Base-by-base conservation (phyloP, 2,888 invertebrate genomes). In the Lissonota sp. region DNA sequence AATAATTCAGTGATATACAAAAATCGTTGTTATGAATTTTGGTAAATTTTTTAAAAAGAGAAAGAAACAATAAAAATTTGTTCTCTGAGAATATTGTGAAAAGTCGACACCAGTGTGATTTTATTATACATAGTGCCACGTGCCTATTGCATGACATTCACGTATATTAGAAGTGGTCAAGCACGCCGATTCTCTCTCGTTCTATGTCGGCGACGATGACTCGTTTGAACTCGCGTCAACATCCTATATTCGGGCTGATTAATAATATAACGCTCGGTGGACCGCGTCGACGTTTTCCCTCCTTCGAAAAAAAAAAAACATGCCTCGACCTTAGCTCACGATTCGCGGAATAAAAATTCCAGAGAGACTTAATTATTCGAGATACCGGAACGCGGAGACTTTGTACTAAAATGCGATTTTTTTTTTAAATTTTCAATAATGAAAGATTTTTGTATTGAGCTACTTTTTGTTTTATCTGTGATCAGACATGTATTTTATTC, bases 211-310 rank as follows among this genome's bases (percentile, higher is more conserved):
- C 16, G 14, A 60, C 60, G 70, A 66, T 74, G 66, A 80, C 67
- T 77, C 69, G 64, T 42, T 55, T 40, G 44, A 58, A 51, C 49
- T 10, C 26, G 53, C 73, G 40, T 58, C 12, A 16, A 39, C 26
- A 46, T 44, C 42, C 26, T 16, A 39, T 55, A 39, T 57, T 57
- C 51, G 16, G 60, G 6, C 66, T 49, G 73, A 78, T 78, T 81
- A 71, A 81, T 71, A 66, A 81, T 74, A 78, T 60, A 81, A 78
- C 69, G 66, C 79, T 39, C 58, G 57, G 64, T 77, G 77, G 81
- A 74, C 70, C 78, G 60, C 16, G 51, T 7, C 40, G 51, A 51
- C 12, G 16, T 57, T 62, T 75, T 62, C 42, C 64, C 73, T 46
- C 63, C 44, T 14, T 39, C 26, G 26, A 26, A 26, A 26, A 26